Evolutionary conservation across 2,113 vertebrate genomes (phyloP).

Genomic region (Astatotilapia flaviijosephi): DNA sequence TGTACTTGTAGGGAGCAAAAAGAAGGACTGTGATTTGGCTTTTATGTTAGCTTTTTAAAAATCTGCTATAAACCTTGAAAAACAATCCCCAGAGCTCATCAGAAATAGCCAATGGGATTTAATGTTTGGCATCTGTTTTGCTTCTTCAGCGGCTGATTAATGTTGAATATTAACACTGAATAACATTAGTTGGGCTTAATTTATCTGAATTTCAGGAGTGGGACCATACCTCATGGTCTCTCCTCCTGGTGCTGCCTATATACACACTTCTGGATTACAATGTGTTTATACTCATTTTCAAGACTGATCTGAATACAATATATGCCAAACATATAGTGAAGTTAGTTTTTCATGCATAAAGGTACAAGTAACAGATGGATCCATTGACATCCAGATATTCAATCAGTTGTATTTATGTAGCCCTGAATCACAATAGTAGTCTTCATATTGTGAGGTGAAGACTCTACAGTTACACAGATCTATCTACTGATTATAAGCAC

Average conservation of each 20-base stretch:
- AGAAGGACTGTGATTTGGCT: neutral
- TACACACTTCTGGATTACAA: neutral
- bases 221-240: neutral
- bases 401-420: neutral
- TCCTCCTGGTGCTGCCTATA: neutral
- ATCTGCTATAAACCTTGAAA: neutral
- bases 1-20: neutral
- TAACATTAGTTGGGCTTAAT: neutral
- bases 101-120: neutral
- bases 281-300: neutral
- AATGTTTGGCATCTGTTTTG: neutral
- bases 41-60: neutral
- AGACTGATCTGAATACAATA: neutral
- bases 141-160: neutral
- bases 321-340: neutral
- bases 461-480: neutral
- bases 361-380: neutral
- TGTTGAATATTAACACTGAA: neutral
- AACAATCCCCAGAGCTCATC: neutral
- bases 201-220: neutral
- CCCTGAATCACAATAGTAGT: neutral
- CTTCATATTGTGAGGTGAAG: neutral
- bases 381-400: neutral
- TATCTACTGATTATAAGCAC: neutral
- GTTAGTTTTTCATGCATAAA: neutral